Evolutionary conservation across 2,888 invertebrate genomes (phyloP).

Genomic region (Alviniconcha strummeri): DNA sequence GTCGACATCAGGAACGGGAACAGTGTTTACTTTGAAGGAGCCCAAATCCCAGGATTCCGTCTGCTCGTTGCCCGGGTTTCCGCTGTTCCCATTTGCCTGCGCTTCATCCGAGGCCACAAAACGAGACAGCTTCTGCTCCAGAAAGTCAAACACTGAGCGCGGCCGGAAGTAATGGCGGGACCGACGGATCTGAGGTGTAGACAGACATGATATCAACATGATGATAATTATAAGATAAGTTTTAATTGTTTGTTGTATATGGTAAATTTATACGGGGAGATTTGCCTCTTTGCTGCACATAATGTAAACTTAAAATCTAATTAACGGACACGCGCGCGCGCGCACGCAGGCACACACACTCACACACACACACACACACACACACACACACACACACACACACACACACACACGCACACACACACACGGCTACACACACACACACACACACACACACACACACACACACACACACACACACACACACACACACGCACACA

Average conservation of each 20-base stretch:
- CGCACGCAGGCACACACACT: not conserved
- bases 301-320: no score
- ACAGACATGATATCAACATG: not conserved
- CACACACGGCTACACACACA: not conserved
- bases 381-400: conserved; percentile 1
- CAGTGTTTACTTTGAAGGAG: no score
- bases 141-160: conserved; percentile 3
- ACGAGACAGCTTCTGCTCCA: not conserved
- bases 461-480: not conserved
- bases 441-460: not conserved
- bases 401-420: not conserved
- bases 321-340: not conserved
- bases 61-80: not conserved
- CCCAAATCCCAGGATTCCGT: no score
- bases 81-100: not conserved
- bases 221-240: no score
- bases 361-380: not conserved
- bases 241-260: no score
- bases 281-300: no score
- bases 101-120: no score
- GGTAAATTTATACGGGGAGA: no score
- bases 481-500: not conserved
- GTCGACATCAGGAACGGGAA: no score
- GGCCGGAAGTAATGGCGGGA: not conserved
- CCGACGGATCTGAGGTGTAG: not conserved